Base-by-base conservation (phyloP, 2,888 invertebrate genomes). In the Scaptomyza tumidula region DNA sequence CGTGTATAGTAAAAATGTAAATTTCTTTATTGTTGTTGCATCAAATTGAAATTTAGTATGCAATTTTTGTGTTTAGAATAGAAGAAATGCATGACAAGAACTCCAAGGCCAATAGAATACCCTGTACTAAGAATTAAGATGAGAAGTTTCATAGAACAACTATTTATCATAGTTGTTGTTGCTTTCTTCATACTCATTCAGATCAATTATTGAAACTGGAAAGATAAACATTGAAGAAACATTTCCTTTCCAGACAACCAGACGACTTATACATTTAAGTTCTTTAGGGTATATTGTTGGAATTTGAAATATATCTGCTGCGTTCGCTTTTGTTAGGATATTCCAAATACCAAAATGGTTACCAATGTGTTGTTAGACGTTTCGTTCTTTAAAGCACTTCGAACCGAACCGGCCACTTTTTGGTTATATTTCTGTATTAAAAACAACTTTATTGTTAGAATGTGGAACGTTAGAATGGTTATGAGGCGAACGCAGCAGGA, bases 21-120 rank as follows among this genome's bases (percentile, higher is more conserved):
- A 71, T 74, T 78, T 63, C 65, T 58, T 46, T 59, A 78, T 71
- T 77, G 76, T 79, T 75, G 64, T 76, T 71, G 77, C 64, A 67
- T 61, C 65, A 77, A 68, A 74, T 74, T 78, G 74, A 74, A 80
- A 78, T 78, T 71, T 70, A 56, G 61, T 57, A 58, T 62, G 61
- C 68, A 71, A 68, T 74, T 65, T 62, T 62, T 16, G 71, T 58
- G 44, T 57, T 33, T 45, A 62, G 44, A 67, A 61, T 59, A 52
- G 41, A 55, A 54, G 9, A n/a, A 31, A 33, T 14, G 11, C 33
- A 41, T 35, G 6, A 1, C n/a, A 9, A 9, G 1, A 46, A 13
- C 0, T 9, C 10, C 0, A 4, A 6, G 13, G 3, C 45, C 31
- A 14, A 10, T 0, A 1, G 1, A 3, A 58, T 65, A 72, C 57